Percentiles rank a stretch among this genome's conserved stretches.
Conservation (phyloP, 2,888 invertebrate genomes). For the Phytoseiulus persimilis region DNA sequence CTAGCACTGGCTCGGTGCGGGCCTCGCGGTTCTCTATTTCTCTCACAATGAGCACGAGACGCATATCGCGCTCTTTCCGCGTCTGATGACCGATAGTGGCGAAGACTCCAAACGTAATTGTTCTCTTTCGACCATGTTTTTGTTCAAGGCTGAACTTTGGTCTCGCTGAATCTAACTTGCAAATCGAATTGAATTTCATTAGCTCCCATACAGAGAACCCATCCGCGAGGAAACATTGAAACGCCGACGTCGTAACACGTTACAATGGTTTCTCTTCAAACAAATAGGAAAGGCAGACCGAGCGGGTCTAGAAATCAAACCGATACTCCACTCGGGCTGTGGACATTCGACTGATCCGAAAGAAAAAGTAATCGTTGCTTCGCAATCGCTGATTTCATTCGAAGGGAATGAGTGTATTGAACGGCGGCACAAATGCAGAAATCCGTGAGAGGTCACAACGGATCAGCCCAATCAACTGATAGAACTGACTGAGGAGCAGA, state of each 20-base stretch:
- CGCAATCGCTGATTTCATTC: no score
- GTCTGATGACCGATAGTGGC: not conserved
- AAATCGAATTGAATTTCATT: not conserved
- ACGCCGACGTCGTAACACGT: not conserved
- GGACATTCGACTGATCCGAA: not conserved
- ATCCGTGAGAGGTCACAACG: no score
- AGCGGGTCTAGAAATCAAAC: not conserved
- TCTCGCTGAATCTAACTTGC: not conserved
- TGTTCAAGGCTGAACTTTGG: not conserved
- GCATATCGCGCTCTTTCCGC: not conserved
- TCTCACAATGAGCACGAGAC: not conserved
- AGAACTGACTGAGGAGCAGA: no score
- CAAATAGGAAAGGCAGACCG: not conserved
- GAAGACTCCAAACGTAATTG: not conserved
- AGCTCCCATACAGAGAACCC: not conserved
- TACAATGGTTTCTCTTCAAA: not conserved
- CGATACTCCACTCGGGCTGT: not conserved
- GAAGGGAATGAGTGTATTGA: no score
- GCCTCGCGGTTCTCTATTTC: not conserved
- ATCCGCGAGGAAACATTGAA: not conserved
- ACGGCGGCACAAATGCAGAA: no score
- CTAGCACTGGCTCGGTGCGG: not conserved
- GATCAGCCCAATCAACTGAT: no score
- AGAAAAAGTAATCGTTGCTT: no score
- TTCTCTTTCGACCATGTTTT: not conserved